Evolutionary conservation across 2,797 vertebrate species (phyloP), one percentile per base, ranked within the genome.

Genomic region (Crenichthys baileyi): DNA sequence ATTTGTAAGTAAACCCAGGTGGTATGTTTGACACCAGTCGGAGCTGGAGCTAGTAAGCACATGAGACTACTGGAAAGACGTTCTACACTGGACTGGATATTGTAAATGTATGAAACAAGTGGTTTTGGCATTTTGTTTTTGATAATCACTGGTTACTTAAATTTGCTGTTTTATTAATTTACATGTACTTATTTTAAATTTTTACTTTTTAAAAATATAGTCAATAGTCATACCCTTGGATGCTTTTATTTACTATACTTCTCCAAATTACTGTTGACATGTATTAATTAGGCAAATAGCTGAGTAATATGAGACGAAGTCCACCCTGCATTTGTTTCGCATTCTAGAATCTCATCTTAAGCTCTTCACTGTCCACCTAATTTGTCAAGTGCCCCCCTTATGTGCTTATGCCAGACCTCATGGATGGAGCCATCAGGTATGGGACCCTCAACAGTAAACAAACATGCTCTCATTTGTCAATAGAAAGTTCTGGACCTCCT

Each of bases 391-490:
- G 85, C 82, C 71, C 61, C 80, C 87, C 70, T 89, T 86, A 91
- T 13, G 41, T 63, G 79, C 75, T 87, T 73, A 82, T 79, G 81
- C 87, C 72, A 84, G 80, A 92, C 81, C 85, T 84, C 72, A 61
- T 0, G 53, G 88, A 82, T 83, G 3, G 0, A 85, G 80, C 85
- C 88, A 91, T 91, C 91, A 90, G 90, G 91, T 88, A 76, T 76
- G 86, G 83, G 88, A 88, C 85, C 87, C 88, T 84, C 81, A 16
- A 79, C 77, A 83, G 87, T 90, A 92, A 92, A 92, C 90, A 93
- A 92, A 92, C 81, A 89, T 81, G 80, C 72, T 74, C 76, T 90
- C 81, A 92, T 94, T 95, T 94, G 91, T 93, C 31, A 70, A 65
- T 85, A 82, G 73, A 79, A 85, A 80, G 86, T 86, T 92, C 87